A percentile compares a stretch with the other conserved stretches of the same genome.
These are phyloP conservation scores for Trichosurus vulpecula DNA, from an alignment of 2,797 vertebrate species.

Conservation along the genomic window DNA sequence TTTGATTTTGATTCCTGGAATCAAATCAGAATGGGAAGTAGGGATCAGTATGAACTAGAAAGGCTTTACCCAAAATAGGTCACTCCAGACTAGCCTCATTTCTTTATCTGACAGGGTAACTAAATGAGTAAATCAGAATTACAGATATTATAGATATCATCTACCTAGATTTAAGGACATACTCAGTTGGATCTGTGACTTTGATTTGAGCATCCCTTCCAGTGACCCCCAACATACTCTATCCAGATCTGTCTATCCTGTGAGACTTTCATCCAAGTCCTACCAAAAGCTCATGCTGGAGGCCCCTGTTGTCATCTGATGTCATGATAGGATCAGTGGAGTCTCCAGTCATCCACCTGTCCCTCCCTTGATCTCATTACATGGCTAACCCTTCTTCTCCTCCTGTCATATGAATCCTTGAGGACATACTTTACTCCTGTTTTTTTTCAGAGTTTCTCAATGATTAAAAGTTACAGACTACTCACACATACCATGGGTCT, in stretches of 20 bases:
- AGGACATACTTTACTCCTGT: background rate
- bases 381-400: background rate
- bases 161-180: background rate
- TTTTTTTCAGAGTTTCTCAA: background rate
- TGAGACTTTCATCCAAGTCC: background rate
- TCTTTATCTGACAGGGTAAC: background rate
- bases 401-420: background rate
- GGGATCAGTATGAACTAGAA: background rate
- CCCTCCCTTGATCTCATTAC: too few species aligned
- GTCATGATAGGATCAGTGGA: background rate
- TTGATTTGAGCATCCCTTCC: background rate
- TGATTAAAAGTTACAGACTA: background rate
- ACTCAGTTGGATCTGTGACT: background rate
- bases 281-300: background rate
- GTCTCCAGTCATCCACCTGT: background rate
- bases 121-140: background rate
- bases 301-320: background rate
- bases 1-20: background rate
- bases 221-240: background rate
- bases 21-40: too few species aligned
- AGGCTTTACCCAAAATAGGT: background rate
- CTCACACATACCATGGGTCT: background rate
- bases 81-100: background rate
- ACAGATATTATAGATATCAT: background rate
- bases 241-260: background rate